Base-by-base conservation (phyloP, 2,113 vertebrate species). In the Scopus umbretta region DNA sequence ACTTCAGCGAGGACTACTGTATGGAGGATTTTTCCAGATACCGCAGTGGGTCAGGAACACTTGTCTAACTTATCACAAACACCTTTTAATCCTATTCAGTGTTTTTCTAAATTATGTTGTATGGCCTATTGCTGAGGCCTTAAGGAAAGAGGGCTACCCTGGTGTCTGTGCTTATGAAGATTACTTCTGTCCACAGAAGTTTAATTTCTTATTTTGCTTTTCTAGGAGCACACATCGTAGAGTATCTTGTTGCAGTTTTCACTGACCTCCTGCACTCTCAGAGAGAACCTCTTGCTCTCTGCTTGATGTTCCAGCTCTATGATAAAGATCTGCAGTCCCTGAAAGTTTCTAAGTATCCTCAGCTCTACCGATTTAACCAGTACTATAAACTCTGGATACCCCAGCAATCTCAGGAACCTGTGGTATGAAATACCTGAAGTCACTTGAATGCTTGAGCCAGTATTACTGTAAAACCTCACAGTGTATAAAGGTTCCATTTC, bases 301-400 rank as follows among this genome's bases (percentile, higher is more conserved):
- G 99, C 84, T 92, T 99, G 92, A 98, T 98, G 92, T 98, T 99
- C 72, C 98, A 99, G 94, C 98, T 98, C 38, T 99, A 99, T 4
- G 99, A 99, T 92, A 98, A 98, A 94, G 98, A 99, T 81, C 96
- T 99, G 4, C 85, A 95, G 16, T 85, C 98, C 6, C 82, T 98
- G 4, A 66, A 96, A n/a, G 70, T 75, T 26, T 79, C 98, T 29
- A 86, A 97, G 82, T 96, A 97, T 91, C 90, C 83, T 30, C 97
- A 96, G n/a, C 93, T 99, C 49, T 38, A 88, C 56, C 50, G 6
- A 2, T 98, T 99, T 80, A 97, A 98, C 88, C 95, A 82, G 23
- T 99, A 99, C 92, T 99, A 99, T 89, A 98, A 96, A 53, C 98
- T 98, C 61, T 99, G 99, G 99, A 98, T 99, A 34, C 99, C 99